Evolutionary conservation across 1,140 invertebrate species (phyloP).

Genomic region (Lucilia sericata): DNA sequence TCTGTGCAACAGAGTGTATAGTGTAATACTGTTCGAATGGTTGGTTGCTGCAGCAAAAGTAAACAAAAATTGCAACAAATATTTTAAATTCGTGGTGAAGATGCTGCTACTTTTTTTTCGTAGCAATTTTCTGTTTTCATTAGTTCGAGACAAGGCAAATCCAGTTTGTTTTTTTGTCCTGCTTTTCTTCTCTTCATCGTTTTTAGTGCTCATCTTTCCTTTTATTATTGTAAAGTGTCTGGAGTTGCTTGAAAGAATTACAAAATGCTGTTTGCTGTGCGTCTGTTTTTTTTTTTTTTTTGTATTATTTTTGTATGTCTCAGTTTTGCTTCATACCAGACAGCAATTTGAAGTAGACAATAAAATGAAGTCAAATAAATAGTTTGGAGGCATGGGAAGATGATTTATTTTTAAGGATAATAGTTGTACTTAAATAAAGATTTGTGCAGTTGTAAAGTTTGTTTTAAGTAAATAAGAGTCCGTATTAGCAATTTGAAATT

Average conservation of each 20-base stretch:
- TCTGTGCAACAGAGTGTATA: background rate
- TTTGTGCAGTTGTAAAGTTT: background rate
- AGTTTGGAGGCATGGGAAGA: slow-evolving; percentile 14
- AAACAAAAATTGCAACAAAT: slow-evolving; percentile 23
- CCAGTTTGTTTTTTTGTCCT: background rate
- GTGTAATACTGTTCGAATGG: background rate
- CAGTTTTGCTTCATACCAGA: background rate
- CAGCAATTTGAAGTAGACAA: slow-evolving; percentile 26
- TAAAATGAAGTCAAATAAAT: slow-evolving; percentile 5
- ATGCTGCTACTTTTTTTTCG: background rate
- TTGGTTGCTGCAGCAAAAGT: background rate
- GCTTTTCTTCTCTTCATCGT: background rate
- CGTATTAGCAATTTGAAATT: no score
- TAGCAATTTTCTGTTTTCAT: background rate
- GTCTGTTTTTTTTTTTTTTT: background rate
- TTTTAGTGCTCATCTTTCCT: background rate
- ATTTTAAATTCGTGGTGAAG: background rate
- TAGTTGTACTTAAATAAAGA: background rate
- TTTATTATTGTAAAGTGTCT: slow-evolving; percentile 8
- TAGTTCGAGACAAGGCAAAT: slow-evolving; percentile 3
- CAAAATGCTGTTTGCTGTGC: slow-evolving; percentile 19
- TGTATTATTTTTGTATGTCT: background rate
- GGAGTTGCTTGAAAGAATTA: slow-evolving; percentile 18
- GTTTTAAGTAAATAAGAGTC: no score
- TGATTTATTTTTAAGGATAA: slow-evolving; percentile 1